These are phyloP conservation scores for Theonella swinhoei DNA, from an alignment of 37 sponge, comb jelly and placozoan species.

Conservation along the genomic window DNA sequence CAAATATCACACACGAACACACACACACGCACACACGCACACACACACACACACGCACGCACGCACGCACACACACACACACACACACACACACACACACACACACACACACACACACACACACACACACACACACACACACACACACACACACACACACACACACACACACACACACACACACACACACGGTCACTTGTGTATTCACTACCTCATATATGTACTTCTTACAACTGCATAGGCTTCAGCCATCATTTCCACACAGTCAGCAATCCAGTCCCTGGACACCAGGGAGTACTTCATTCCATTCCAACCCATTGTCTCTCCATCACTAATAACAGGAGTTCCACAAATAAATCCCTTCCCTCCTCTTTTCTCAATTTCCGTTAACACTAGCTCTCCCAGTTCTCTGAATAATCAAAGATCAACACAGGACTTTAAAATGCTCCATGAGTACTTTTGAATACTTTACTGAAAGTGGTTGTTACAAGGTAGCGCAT, in stretches of 20 bases:
- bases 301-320: constrained; percentile 75
- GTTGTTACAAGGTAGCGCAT: constrained; percentile 82
- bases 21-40: not conserved
- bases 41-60: not conserved
- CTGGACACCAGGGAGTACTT: constrained; percentile 76
- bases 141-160: too few species aligned
- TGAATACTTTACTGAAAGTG: constrained; percentile 47
- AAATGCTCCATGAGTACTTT: too few species aligned
- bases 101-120: too few species aligned
- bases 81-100: too few species aligned
- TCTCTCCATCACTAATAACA: constrained; percentile 77
- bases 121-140: too few species aligned
- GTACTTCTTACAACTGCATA: constrained; percentile 56
- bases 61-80: too few species aligned
- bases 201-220: too few species aligned
- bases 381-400: constrained; percentile 38
- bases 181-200: too few species aligned
- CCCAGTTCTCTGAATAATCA: constrained; percentile 49
- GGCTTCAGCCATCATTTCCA: constrained; percentile 78
- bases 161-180: too few species aligned
- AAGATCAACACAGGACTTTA: not conserved
- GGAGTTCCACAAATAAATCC: constrained; percentile 72
- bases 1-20: too few species aligned
- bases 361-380: constrained; percentile 76
- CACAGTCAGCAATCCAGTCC: constrained; percentile 80